Base-by-base conservation (phyloP, 2,888 invertebrate genomes). In the Rutpela maculata region DNA sequence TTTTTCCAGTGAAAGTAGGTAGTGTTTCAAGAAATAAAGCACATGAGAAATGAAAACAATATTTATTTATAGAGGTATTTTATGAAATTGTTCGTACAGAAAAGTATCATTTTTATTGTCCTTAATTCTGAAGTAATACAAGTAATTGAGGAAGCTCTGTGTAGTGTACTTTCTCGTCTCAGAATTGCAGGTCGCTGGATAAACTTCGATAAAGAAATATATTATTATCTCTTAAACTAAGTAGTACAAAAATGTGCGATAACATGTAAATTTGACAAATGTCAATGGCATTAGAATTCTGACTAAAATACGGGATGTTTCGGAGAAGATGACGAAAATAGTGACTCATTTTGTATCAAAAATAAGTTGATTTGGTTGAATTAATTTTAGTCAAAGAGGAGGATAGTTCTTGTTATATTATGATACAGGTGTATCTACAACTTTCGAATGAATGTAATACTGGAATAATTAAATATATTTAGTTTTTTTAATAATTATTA, bases 21-120 rank as follows among this genome's bases (percentile, higher is more conserved):
- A 26, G 22, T 26, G 22, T 26, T 26, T 26, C 18, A n/a, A 26
- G 43, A 56, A 56, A 50, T 26, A 70, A 38, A 70, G 18, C 12
- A 38, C 59, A 70, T 18, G 17, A 22, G 15, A 50, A 55, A 68
- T 12, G 15, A 68, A 19, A 68, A 68, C 56, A 26, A 12, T 4
- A 50, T 69, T 22, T 69, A 57, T 31, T 31, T n/a, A 11, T 18
- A 60, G 43, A 60, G 31, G 59, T 57, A 35, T 70, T 68, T 68
- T 50, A 38, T 31, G 55, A 43, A 70, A 59, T 31, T 70, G 35
- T 59, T 43, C 31, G n/a, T 59, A 59, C 35, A 43, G 18, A 11
- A 60, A 35, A 60, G 17, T 31, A 59, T 35, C n/a, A 57, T 19
- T 57, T 38, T 35, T 69, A 69, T 69, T 69, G 68, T 68, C 68